A percentile compares a stretch with the other conserved stretches of the same genome.
phyloP scores from a whole-genome alignment of 2,113 vertebrate genomes.

The Indicator indicator region DNA sequence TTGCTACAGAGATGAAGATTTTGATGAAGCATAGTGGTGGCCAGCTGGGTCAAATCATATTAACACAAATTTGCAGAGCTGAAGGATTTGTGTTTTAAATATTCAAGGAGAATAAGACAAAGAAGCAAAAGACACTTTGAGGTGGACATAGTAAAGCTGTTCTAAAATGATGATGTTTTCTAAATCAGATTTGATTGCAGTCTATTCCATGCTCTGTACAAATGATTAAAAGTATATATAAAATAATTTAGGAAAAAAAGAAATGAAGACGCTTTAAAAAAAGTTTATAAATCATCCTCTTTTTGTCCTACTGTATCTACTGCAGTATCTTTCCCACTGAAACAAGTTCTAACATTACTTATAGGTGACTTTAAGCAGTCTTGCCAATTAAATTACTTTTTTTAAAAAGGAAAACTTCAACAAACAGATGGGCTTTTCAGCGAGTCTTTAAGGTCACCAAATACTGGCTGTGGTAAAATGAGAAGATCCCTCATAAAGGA shows the following conservation, averaged over 20 bases:
- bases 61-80: neutral
- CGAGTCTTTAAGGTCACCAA: conserved; percentile 39
- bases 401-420: neutral
- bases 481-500: conserved; percentile 22
- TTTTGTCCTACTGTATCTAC: neutral
- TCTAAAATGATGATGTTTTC: neutral
- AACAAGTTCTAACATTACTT: neutral
- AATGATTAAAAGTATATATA: neutral
- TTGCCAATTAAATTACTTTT: neutral
- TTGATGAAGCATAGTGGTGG: neutral
- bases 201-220: neutral
- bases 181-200: neutral
- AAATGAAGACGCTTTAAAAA: neutral
- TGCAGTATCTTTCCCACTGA: neutral
- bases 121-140: neutral
- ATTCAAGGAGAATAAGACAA: neutral
- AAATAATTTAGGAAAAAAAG: neutral
- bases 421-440: conserved; percentile 38
- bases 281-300: neutral
- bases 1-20: neutral
- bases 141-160: neutral
- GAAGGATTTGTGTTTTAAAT: neutral
- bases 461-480: conserved; percentile 23
- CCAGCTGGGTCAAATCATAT: neutral
- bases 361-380: neutral